Base-by-base conservation (phyloP, 1,140 invertebrate species). In the Magallana ariakensis region DNA sequence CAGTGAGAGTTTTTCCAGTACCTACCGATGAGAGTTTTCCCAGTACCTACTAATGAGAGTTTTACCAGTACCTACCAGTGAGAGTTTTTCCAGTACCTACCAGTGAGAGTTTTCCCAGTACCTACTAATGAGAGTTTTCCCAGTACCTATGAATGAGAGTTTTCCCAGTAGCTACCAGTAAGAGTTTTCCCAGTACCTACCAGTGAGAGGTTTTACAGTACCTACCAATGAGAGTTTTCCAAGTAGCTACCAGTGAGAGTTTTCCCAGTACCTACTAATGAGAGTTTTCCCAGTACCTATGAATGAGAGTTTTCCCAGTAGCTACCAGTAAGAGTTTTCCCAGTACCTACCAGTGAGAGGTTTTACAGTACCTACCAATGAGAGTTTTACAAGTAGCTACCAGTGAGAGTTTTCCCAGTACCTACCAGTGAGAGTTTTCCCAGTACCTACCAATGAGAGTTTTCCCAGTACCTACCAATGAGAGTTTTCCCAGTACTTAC, bases 11-110 rank as follows among this genome's bases (percentile, higher is more conserved):
- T 90, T 89, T 87, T 94, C 90, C n/a, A n/a, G n/a, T n/a, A n/a
- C n/a, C n/a, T n/a, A n/a, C n/a, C n/a, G n/a, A n/a, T n/a, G n/a
- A n/a, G n/a, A 46, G 33, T 46, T 46, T 46, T 46, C 5, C 33
- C 5, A 46, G 33, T 46, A 87, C 87, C 86, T 85, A 94, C 93
- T 62, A 89, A 80, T n/a, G 93, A 91, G 10, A 95, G 85, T 33
- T 90, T 89, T 87, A 46, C 33, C 5, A 46, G 33, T 46, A 87
- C 87, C 86, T 85, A 94, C 93, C 75, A 89, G 83, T n/a, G 93
- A 91, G 10, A 95, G 85, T 33, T 90, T 89, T 87, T 94, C 90
- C n/a, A n/a, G n/a, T n/a, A n/a, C n/a, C n/a, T n/a, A n/a, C n/a
- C n/a, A n/a, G n/a, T n/a, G n/a, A n/a, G n/a, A 46, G 33, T 46